Evolutionary conservation across 37 sponge, comb jelly and placozoan genomes (phyloP).

Genomic region (Crambe crambe): DNA sequence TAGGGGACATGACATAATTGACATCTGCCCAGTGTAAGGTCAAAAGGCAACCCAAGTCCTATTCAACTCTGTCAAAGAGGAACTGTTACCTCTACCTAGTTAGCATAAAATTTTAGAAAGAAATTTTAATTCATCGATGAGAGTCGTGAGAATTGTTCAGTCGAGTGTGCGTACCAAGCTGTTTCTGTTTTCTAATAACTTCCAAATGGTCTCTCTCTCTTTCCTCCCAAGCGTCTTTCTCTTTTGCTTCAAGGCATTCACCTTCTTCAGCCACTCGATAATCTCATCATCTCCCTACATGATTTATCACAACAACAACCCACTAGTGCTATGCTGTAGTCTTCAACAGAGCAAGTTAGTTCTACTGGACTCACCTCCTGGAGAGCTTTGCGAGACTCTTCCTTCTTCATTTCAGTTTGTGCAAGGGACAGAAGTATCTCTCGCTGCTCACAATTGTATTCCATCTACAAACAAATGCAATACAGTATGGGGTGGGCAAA

Average conservation of each 20-base stretch:
- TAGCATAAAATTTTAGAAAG: too few relatives aligned
- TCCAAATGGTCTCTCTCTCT: conserved; percentile 67
- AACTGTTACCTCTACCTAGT: too few relatives aligned
- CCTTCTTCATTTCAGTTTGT: conserved; percentile 61
- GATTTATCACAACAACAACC: not conserved
- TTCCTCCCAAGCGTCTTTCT: conserved; percentile 37
- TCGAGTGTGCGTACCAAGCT: conserved; percentile 1
- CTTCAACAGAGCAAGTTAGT: not conserved
- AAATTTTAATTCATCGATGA: too few relatives aligned
- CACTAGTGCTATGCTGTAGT: too few relatives aligned
- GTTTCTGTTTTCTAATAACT: conserved; percentile 39
- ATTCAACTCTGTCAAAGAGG: too few relatives aligned
- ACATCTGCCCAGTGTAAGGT: too few relatives aligned
- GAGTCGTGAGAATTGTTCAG: too few relatives aligned
- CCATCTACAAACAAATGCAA: conserved; percentile 29
- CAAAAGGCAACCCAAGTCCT: too few relatives aligned
- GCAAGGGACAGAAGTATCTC: conserved; percentile 43
- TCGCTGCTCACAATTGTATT: conserved; percentile 55
- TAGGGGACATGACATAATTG: too few relatives aligned
- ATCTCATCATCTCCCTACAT: conserved; percentile 32
- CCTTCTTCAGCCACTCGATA: conserved; percentile 28
- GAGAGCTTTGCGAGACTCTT: conserved; percentile 34
- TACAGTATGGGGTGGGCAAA: too few relatives aligned
- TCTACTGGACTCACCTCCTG: conserved; percentile 39
- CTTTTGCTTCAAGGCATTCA: conserved; percentile 30